Evolutionary conservation across 2,113 vertebrate species (phyloP), one percentile per base, ranked within the genome.

Genomic region (Nycticebus coucang): DNA sequence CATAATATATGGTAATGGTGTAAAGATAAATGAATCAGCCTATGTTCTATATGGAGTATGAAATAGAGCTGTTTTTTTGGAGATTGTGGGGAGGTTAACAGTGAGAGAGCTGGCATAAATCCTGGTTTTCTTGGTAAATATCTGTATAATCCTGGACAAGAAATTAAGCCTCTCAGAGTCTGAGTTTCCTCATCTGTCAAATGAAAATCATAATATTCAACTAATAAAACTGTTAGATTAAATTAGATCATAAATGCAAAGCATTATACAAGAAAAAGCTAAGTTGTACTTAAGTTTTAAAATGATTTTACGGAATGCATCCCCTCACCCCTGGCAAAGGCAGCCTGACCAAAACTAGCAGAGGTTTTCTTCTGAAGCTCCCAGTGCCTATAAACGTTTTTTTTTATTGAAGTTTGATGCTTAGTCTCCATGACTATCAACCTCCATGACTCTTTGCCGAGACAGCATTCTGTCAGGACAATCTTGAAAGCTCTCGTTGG

Each of bases 361-460:
- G 1, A n/a, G 57, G 5, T 87, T 87, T 78, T 75, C 57, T 90
- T 62, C 37, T 45, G 8, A 15, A 45, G 55, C 19, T 71, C 53
- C 3, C 71, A 62, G 79, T 13, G 78, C 45, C 53, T 69, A 6
- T n/a, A 85, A 93, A 89, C 37, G 41, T 26, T 89, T 87, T 80
- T 91, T 87, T 80, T 91, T 77, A 45, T 19, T 64, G 71, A 35
- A 83, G 85, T 26, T 3, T 37, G 85, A n/a, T 41, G 41, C 19
- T 93, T 86, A 41, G 72, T 95, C 41, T 81, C 89, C 13, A 59
- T 7, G 82, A 84, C 83, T 41, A 4, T 26, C 93, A 91, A 87
- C 37, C 81, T 78, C 91, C 72, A 62, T 28, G 75, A 37, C 84
- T 94, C 88, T 87, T n/a, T 14, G 69, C 50, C 53, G 81, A 88